A percentile compares a stretch with the other conserved stretches of the same genome.
Evolutionary conservation across 2,797 vertebrate genomes (phyloP).

Genomic region (Pelobates cultripes): DNA sequence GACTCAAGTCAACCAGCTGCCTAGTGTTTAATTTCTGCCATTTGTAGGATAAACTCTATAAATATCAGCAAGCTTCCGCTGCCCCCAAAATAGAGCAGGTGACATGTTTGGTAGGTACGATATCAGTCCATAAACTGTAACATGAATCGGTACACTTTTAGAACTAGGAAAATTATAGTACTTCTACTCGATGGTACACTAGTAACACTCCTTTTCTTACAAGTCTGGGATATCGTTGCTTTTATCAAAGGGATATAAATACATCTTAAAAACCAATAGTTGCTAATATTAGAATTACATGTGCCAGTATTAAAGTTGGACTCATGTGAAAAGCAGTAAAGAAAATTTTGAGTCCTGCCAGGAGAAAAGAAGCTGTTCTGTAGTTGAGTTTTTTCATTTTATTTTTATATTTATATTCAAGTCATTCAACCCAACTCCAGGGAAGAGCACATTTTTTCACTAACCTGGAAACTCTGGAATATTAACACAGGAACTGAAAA

Average conservation of each 20-base stretch:
- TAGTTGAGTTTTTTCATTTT: too few species aligned
- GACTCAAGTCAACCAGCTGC: constrained; percentile 24
- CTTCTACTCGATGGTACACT: background rate
- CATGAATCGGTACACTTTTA: background rate
- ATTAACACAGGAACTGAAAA: too few species aligned
- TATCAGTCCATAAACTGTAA: background rate
- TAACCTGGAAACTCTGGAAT: too few species aligned
- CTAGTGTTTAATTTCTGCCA: constrained; percentile 34
- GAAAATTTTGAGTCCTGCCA: too few species aligned
- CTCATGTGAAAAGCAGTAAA: too few species aligned
- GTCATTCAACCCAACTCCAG: too few species aligned
- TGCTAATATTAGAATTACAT: too few species aligned
- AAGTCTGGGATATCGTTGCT: background rate
- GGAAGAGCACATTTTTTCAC: too few species aligned
- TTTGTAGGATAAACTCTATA: constrained; percentile 14
- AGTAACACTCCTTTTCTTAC: background rate
- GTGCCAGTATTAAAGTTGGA: too few species aligned
- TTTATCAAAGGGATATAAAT: background rate
- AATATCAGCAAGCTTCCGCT: constrained; percentile 32
- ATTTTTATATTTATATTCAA: too few species aligned
- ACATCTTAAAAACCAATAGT: too few species aligned
- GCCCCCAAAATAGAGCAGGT: constrained; percentile 26
- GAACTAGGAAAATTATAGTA: background rate
- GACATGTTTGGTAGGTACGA: background rate
- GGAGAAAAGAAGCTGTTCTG: too few species aligned